These are phyloP conservation scores for Eueides isabella DNA, from an alignment of 1,140 invertebrate species.

Conservation along the genomic window DNA sequence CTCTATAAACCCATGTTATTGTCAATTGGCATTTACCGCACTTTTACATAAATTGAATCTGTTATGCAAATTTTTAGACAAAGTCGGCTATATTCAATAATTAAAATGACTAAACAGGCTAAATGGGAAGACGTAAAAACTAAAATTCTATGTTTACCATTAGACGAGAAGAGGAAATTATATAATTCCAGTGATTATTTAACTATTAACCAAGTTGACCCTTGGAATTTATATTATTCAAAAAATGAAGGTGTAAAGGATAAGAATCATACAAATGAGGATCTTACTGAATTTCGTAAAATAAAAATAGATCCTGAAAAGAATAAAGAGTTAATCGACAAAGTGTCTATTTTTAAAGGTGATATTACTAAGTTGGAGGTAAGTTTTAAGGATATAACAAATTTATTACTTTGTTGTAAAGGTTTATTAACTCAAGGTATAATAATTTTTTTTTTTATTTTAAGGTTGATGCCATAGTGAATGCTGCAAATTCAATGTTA, in stretches of 20 bases:
- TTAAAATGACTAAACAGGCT: conserved; percentile 56
- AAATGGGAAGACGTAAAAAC: conserved; percentile 65
- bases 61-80: background rate
- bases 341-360: conserved; percentile 88
- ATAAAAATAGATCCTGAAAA: conserved; percentile 68
- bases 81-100: conserved; percentile 26
- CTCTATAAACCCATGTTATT: background rate
- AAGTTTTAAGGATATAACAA: conserved; percentile 17
- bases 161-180: conserved; percentile 65
- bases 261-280: conserved; percentile 58
- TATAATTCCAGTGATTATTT: conserved; percentile 57
- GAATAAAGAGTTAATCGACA: conserved; percentile 82
- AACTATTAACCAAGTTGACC: conserved; percentile 74
- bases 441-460: background rate
- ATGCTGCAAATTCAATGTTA: conserved; percentile 93
- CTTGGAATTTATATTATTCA: conserved; percentile 83
- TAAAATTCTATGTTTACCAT: conserved; percentile 50
- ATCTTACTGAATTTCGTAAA: conserved; percentile 67
- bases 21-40: conserved; percentile 11
- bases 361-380: conserved; percentile 94
- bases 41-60: background rate
- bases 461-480: conserved; percentile 94
- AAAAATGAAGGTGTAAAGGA: conserved; percentile 68
- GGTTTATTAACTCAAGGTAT: background rate
- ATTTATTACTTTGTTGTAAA: background rate